These are phyloP conservation scores for Crioceris asparagi DNA, from an alignment of 2,888 invertebrate species.

Conservation along the genomic window DNA sequence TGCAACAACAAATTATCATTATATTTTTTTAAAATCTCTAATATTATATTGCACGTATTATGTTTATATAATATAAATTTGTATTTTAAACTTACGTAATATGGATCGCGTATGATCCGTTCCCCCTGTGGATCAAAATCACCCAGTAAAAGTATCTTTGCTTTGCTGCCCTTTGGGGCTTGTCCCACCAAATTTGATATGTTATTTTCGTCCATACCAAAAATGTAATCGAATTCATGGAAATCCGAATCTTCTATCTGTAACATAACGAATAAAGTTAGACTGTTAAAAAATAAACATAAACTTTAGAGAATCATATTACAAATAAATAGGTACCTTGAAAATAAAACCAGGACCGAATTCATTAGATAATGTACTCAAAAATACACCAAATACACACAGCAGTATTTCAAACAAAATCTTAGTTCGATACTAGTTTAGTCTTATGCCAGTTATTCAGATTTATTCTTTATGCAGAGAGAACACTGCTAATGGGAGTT, in stretches of 20 bases:
- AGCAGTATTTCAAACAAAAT: no score
- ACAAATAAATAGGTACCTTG: no score
- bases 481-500: no score
- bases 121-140: slow-evolving; percentile 74
- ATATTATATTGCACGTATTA: no score
- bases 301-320: neutral
- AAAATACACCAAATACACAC: no score
- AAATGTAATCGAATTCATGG: slow-evolving; percentile 72
- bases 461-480: no score
- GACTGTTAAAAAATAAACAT: neutral
- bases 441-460: no score
- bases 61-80: neutral
- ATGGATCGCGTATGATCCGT: slow-evolving; percentile 79
- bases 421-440: no score
- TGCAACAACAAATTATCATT: no score
- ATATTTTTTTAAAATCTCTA: no score
- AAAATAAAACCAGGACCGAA: no score
- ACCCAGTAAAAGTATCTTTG: slow-evolving; percentile 73
- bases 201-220: slow-evolving; percentile 91
- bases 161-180: slow-evolving; percentile 55
- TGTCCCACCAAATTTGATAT: slow-evolving; percentile 55
- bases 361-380: no score
- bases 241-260: slow-evolving; percentile 71
- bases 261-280: slow-evolving; percentile 22
- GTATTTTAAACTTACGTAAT: slow-evolving; percentile 61